phyloP scores from a whole-genome alignment of 2,888 invertebrate species.

The Serrognathus titanus region DNA sequence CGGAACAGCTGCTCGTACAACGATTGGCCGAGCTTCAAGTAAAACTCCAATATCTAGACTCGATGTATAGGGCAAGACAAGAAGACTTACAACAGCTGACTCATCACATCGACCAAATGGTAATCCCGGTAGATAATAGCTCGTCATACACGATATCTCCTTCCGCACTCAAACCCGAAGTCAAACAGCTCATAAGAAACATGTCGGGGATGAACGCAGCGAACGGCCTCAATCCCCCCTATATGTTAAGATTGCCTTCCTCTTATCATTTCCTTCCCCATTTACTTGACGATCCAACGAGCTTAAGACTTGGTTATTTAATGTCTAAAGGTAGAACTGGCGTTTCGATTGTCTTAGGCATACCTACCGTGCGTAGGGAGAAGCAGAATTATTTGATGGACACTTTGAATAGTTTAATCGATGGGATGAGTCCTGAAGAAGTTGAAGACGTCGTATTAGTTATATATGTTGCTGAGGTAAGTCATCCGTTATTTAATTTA shows the following conservation, averaged over 20 bases:
- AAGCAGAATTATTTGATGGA: conserved; percentile 83
- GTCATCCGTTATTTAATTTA: conserved; percentile 13
- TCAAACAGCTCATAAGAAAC: conserved; percentile 42
- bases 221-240: conserved; percentile 46
- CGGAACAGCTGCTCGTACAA: conserved; percentile 65
- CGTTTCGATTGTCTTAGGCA: conserved; percentile 79
- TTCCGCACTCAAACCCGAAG: conserved; percentile 40
- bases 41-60: conserved; percentile 73
- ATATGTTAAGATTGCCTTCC: conserved; percentile 67
- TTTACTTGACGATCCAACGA: conserved; percentile 72
- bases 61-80: conserved; percentile 71
- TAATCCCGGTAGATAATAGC: conserved; percentile 32
- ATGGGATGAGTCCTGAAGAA: conserved; percentile 69
- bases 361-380: conserved; percentile 87
- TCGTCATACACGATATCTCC: conserved; percentile 37
- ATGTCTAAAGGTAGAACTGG: conserved; percentile 70
- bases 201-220: conserved; percentile 54
- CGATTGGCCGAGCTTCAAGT: conserved; percentile 73
- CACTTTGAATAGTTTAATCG: conserved; percentile 80
- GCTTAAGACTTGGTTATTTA: conserved; percentile 74
- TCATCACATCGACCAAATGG: conserved; percentile 59
- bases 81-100: conserved; percentile 71
- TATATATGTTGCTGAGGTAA: conserved; percentile 80
- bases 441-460: conserved; percentile 79
- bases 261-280: conserved; percentile 86